A percentile compares a stretch with the other conserved stretches of the same genome.
Evolutionary conservation across 2,888 invertebrate species (phyloP).

Genomic region (Hypomecis atomaria): DNA sequence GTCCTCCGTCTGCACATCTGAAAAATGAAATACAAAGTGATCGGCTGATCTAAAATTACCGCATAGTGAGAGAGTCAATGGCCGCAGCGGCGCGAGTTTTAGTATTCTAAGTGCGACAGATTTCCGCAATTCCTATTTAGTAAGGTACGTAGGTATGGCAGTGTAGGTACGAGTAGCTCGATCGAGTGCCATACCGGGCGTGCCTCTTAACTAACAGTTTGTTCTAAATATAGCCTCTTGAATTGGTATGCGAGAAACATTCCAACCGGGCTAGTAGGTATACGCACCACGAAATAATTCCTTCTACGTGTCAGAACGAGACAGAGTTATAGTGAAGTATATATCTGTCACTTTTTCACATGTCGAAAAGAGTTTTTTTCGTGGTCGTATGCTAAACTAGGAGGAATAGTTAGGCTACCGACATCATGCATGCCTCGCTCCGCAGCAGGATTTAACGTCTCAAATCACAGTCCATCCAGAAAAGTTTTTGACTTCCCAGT

Average conservation of each 20-base stretch:
- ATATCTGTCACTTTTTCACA: too few species aligned
- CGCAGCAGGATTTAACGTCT: background rate
- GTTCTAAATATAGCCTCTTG: conserved; percentile 66
- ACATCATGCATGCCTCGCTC: conserved; percentile 5
- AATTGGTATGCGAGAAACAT: conserved; percentile 60
- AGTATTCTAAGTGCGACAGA: conserved; percentile 47
- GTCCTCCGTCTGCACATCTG: conserved; percentile 92
- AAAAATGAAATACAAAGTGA: conserved; percentile 54
- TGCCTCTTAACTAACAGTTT: conserved; percentile 57
- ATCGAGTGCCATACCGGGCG: conserved; percentile 56
- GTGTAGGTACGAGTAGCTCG: conserved; percentile 42
- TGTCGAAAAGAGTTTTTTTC: too few species aligned
- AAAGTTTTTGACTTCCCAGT: too few species aligned
- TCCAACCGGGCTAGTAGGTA: too few species aligned
- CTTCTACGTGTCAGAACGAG: too few species aligned
- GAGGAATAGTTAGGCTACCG: conserved; percentile 3
- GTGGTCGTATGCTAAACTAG: too few species aligned
- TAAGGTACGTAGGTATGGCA: conserved; percentile 26
- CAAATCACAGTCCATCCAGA: too few species aligned
- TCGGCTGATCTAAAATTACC: conserved; percentile 37
- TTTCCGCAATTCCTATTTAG: conserved; percentile 53
- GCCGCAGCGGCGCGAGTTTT: conserved; percentile 37
- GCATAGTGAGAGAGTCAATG: conserved; percentile 39
- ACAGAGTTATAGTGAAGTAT: too few species aligned
- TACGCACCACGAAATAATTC: too few species aligned